Conservation (phyloP, 2,888 invertebrate species). For the Thysanoteuthis rhombus region DNA sequence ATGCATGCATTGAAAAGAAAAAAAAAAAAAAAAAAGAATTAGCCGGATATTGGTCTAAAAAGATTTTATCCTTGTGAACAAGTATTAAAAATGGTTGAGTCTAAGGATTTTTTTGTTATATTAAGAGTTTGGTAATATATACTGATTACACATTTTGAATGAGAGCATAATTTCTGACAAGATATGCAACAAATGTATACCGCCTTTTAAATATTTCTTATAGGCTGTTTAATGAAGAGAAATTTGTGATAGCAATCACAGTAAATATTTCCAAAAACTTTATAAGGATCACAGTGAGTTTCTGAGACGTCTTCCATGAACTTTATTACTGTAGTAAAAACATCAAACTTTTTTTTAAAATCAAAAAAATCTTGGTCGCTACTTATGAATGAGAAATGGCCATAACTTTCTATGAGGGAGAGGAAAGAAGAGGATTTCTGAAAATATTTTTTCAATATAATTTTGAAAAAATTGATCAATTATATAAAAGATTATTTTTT, state of each 20-base stretch:
- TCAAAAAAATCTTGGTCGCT: no score
- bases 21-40: not conserved
- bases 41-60: not conserved
- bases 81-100: no score
- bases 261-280: not conserved
- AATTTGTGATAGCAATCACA: not conserved
- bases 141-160: not conserved
- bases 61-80: not conserved
- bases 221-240: not conserved
- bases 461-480: no score
- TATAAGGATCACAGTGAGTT: not conserved
- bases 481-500: no score
- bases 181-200: not conserved
- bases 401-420: no score
- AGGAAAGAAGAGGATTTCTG: no score
- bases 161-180: no score
- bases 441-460: no score
- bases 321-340: no score
- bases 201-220: not conserved
- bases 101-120: not conserved
- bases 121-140: no score
- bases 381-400: no score
- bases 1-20: not conserved
- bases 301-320: not conserved
- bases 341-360: no score